Evolutionary conservation across 64 coral and sea anemone species (phyloP), one percentile per base, ranked within the genome.

Genomic region (Acropora yongei): DNA sequence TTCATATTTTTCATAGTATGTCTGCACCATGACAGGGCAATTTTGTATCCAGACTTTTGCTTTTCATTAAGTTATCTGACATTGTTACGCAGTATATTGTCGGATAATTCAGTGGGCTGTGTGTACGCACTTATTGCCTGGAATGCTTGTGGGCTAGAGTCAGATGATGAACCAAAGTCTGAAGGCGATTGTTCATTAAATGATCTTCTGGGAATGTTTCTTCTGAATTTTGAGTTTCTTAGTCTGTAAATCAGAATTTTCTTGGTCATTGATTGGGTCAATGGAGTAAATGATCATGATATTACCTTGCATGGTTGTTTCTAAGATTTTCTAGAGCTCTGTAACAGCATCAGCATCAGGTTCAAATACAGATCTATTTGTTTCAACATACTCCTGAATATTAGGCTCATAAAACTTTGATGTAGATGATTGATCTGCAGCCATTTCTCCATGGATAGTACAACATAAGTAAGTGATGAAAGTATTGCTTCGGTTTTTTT

Each of bases 361-460:
- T 90, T 90, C 88, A 89, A 94, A 94, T 49, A 84, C 10, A n/a
- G 69, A 58, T 65, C 87, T 88, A 57, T 89, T 84, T 44, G 14
- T 5, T 76, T 89, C 46, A 63, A 94, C 87, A 5, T 84, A 6
- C 3, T 60, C 57, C 18, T 94, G 86, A 19, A 89, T 87, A 50
- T 78, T 44, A 47, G 79, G 76, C n/a, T 94, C 92, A 84, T 94
- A 55, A 43, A 89, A 94, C 68, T 89, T 94, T 68, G 92, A 89
- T 57, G 79, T 18, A 84, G 89, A 89, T 75, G n/a, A 82, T 88
- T 94, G 92, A 71, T 94, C 92, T 42, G 50, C 44, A 0, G 48
- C 92, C 44, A 94, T 95, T 74, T 87, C 93, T 87, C 93, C 88
- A 90, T 78, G 81, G 82, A 42, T 74, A 95, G 47, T 95, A 95